A percentile compares a stretch with the other conserved stretches of the same genome.
phyloP scores from a whole-genome alignment of 2,797 vertebrate species.

The Cephalopachus bancanus region DNA sequence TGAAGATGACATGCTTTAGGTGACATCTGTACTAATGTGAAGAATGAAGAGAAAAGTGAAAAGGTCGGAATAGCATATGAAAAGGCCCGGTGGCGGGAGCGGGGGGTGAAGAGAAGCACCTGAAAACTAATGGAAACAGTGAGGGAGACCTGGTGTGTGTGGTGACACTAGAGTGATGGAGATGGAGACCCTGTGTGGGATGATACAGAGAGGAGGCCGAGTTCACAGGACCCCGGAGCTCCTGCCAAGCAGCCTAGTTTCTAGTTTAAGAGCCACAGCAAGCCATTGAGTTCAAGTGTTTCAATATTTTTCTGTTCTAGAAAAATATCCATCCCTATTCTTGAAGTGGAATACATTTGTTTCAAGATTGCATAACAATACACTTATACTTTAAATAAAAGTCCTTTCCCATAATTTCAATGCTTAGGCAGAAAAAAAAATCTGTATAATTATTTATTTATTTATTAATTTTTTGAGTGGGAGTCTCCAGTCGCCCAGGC shows the following conservation, averaged over 20 bases:
- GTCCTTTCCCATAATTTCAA: constrained; percentile 1
- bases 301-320: neutral
- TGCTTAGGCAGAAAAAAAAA: neutral
- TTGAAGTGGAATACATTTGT: neutral
- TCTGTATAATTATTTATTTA: neutral
- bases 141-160: neutral
- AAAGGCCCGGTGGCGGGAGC: neutral
- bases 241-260: rapidly evolving
- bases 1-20: neutral
- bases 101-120: too few relatives aligned
- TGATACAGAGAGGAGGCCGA: neutral
- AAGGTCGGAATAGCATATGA: neutral
- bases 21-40: neutral
- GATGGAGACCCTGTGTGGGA: too few relatives aligned
- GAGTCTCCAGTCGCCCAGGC: too few relatives aligned
- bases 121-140: neutral
- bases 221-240: neutral
- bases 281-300: neutral
- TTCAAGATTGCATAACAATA: neutral
- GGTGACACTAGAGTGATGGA: neutral
- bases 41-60: neutral
- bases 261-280: neutral
- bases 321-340: neutral
- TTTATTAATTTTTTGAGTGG: too few relatives aligned
- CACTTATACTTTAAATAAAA: constrained; percentile 7